Base-by-base conservation (phyloP, 2,888 invertebrate genomes). In the Prenolepis imparis region DNA sequence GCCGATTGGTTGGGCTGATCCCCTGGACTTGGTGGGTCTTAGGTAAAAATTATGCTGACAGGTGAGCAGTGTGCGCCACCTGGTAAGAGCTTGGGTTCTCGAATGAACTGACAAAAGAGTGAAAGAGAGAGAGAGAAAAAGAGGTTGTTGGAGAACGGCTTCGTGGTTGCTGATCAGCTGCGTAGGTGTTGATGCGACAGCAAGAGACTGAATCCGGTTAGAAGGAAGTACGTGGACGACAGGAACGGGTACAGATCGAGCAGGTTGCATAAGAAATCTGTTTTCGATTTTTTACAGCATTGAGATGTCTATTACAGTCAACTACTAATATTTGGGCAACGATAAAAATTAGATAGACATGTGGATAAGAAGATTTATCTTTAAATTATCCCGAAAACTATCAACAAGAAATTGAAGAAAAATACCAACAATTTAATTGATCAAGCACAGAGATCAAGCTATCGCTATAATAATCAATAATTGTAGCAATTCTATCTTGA, bases 61-160 rank as follows among this genome's bases (percentile, higher is more conserved):
- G 92, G 92, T 92, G 89, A 86, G 66, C 75, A 86, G 73, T 75
- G 72, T 57, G 67, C 88, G 91, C 91, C 91, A 91, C 89, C 91
- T 91, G 84, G 88, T 24, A 44, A 66, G 74, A 67, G 55, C 41
- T 36, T 75, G 81, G 39, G 77, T 24, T 57, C 36, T n/a, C 48
- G 15, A 57, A 59, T 24, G 15, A 52, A 24, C 67, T 61, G 80
- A 64, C 0, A 52, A n/a, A 1, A 64, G 18, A 48, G 6, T 18
- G 8, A 24, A 52, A 75, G 80, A 64, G 18, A 48, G 18, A 18
- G 9, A 36, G 63, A 73, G 80, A 59, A 32, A 52, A n/a, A 52
- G 12, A 28, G 59, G 68, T 55, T n/a, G 28, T 66, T 73, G 82
- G 32, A 41, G 55, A 83, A 82, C 63, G 66, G 61, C 48, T 55